These are phyloP conservation scores for Microcebus ravelobensis DNA, from an alignment of 2,113 vertebrate genomes.

Conservation along the genomic window DNA sequence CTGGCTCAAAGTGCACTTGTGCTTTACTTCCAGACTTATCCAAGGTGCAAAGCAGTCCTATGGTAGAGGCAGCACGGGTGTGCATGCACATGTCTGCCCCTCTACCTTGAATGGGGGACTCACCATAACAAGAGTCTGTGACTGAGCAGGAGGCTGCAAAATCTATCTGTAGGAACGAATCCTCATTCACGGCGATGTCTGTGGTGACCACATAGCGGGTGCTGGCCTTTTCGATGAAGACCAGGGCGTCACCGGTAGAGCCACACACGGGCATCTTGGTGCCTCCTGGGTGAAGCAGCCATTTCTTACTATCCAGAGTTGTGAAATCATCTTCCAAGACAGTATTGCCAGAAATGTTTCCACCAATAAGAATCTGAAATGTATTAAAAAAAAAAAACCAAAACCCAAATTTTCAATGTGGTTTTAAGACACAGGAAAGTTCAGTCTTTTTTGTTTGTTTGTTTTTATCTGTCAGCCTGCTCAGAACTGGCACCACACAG, in stretches of 20 bases:
- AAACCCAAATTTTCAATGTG: not conserved
- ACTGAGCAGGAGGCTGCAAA: constrained; percentile 99
- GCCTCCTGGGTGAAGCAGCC: constrained; percentile 97
- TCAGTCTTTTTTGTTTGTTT: constrained; percentile 23
- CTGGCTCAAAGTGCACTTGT: not conserved
- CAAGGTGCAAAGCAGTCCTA: not conserved
- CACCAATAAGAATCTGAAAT: constrained; percentile 95
- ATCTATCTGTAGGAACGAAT: constrained; percentile 97
- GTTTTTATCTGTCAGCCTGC: not conserved
- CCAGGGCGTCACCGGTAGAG: constrained; percentile 95
- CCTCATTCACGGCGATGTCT: constrained; percentile 95
- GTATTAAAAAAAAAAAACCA: not conserved
- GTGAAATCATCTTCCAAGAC: constrained; percentile 97
- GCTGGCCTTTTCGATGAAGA: constrained; percentile 98
- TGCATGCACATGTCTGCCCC: not conserved
- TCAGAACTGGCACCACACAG: not conserved
- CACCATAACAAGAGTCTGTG: constrained; percentile 98
- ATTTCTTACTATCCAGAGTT: constrained; percentile 93
- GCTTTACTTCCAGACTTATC: not conserved
- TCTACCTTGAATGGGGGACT: constrained; percentile 62
- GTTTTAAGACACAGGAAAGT: not conserved
- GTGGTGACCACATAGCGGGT: constrained; percentile 97
- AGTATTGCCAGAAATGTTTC: constrained; percentile 96
- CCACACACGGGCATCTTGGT: constrained; percentile 98
- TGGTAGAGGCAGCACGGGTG: not conserved